Conservation (phyloP, 2,113 vertebrate species). For the Notechis scutatus region DNA sequence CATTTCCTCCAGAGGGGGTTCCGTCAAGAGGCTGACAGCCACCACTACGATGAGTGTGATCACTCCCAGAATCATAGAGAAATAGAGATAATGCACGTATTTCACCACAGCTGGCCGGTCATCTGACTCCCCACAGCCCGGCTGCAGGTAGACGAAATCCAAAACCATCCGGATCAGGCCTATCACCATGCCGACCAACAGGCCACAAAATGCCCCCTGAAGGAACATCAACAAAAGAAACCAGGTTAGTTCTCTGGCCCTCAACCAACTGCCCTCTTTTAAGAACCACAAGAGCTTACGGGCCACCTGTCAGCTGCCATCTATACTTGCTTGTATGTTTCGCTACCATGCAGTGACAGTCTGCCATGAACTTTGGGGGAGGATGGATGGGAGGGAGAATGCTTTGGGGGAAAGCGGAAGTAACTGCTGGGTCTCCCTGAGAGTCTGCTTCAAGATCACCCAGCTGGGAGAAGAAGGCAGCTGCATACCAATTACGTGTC, state of each 20-base stretch:
- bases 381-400: background rate
- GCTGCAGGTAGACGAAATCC: constrained; percentile 86
- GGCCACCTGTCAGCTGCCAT: background rate
- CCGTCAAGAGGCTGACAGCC: constrained; percentile 78
- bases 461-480: background rate
- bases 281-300: background rate
- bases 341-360: background rate
- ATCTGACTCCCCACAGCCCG: constrained; percentile 81
- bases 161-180: constrained; percentile 82
- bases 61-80: constrained; percentile 82
- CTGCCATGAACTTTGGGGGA: background rate
- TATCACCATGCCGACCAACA: constrained; percentile 77
- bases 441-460: background rate
- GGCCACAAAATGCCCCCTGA: constrained; percentile 91
- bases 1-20: constrained; percentile 72
- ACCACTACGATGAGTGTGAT: constrained; percentile 74
- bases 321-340: background rate
- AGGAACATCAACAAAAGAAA: background rate
- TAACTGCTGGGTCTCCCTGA: background rate
- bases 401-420: background rate
- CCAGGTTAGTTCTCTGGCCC: accelerated
- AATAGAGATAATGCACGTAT: constrained; percentile 91
- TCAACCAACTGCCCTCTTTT: background rate
- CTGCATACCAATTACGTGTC: background rate
- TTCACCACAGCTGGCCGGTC: constrained; percentile 76